Conservation (phyloP, 2,797 vertebrate species). For the Lemur catta region DNA sequence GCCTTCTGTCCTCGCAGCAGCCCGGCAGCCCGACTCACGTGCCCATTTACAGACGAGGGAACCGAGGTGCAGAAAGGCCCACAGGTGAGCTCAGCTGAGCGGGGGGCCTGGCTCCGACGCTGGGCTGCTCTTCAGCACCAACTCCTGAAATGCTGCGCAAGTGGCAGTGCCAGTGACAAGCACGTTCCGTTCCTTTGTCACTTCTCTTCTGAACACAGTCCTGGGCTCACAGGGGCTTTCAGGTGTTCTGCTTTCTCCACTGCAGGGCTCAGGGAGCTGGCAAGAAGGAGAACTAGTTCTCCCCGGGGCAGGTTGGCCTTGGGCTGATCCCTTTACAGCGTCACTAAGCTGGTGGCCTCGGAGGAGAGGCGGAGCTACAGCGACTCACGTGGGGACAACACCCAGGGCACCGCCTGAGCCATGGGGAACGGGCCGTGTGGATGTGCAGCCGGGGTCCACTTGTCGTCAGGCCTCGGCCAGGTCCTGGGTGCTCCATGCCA, state of each 20-base stretch:
- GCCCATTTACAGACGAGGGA: neutral
- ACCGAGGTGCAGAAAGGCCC: neutral
- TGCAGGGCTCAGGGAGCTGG: no score
- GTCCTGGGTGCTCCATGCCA: no score
- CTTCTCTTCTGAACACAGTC: neutral
- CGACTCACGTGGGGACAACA: neutral
- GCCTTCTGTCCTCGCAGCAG: neutral
- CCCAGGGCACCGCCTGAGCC: neutral
- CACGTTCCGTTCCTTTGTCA: no score
- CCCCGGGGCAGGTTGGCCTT: neutral
- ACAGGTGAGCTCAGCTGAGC: fast-evolving
- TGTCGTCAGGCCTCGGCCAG: neutral
- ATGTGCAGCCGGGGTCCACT: no score
- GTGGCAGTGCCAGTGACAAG: fast-evolving
- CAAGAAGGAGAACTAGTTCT: neutral
- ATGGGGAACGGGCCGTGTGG: neutral
- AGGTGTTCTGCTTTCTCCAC: neutral
- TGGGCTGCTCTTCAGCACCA: neutral
- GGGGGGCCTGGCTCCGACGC: no score
- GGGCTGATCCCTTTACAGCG: neutral
- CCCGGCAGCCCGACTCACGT: no score
- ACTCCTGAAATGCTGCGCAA: neutral
- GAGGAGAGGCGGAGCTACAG: neutral
- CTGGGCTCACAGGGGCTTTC: no score
- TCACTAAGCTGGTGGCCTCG: neutral